A percentile compares a stretch with the other conserved stretches of the same genome.
phyloP scores from a whole-genome alignment of 2,888 invertebrate genomes.

The Drosophila algonquin region DNA sequence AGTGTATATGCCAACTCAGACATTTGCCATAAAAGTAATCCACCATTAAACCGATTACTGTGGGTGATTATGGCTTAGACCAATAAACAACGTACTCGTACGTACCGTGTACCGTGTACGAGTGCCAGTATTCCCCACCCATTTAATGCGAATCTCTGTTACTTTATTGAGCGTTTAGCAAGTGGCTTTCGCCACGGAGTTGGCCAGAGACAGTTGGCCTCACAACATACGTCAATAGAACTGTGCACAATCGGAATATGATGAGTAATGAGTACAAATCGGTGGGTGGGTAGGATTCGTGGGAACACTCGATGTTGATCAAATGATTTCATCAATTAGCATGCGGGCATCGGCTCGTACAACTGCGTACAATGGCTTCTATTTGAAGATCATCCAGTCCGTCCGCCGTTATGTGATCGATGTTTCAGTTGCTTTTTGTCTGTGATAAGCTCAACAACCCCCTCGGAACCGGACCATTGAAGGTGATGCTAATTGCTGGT shows the following conservation, averaged over 20 bases:
- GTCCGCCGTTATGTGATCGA: slow-evolving; percentile 1
- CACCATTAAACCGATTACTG: slow-evolving; percentile 35
- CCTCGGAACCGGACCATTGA: slow-evolving; percentile 7
- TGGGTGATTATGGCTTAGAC: slow-evolving; percentile 24
- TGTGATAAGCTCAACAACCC: slow-evolving; percentile 21
- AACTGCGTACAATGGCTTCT: slow-evolving; percentile 21
- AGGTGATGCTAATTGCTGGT: slow-evolving; percentile 21
- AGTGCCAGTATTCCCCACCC: slow-evolving; percentile 64
- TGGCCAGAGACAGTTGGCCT: neutral
- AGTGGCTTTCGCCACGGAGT: slow-evolving; percentile 19
- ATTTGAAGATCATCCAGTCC: slow-evolving; percentile 43
- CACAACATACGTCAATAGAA: slow-evolving; percentile 30
- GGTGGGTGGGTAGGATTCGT: slow-evolving; percentile 11
- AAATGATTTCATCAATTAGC: slow-evolving; percentile 57
- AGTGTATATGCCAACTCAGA: slow-evolving; percentile 5
- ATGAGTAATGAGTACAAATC: neutral
- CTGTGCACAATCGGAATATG: neutral
- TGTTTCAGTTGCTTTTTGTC: slow-evolving; percentile 37
- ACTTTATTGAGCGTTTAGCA: slow-evolving; percentile 46
- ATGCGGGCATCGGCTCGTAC: slow-evolving; percentile 10
- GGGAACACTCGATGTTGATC: slow-evolving; percentile 49
- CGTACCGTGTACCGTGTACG: slow-evolving; percentile 21
- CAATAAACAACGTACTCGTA: slow-evolving; percentile 23
- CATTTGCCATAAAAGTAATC: slow-evolving; percentile 32
- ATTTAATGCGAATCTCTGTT: slow-evolving; percentile 15